These are phyloP conservation scores for Campoletis raptor DNA, from an alignment of 2,888 invertebrate species.

Conservation along the genomic window DNA sequence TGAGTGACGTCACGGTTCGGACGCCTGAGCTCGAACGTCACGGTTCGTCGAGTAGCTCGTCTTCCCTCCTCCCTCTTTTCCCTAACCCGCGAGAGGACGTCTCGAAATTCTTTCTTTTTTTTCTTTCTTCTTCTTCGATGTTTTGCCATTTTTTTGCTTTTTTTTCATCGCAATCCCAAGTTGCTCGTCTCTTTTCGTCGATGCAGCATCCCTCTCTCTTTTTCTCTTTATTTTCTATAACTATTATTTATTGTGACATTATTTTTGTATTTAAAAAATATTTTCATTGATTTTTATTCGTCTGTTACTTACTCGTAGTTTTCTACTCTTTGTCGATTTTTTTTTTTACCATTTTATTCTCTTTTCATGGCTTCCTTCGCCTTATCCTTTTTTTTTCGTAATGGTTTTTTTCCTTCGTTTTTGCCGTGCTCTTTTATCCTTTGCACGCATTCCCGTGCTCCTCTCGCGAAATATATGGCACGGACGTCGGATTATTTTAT, in stretches of 20 bases:
- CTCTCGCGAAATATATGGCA: slow-evolving; percentile 33
- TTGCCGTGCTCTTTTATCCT: not conserved
- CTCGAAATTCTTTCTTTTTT: slow-evolving; percentile 59
- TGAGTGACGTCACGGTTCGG: slow-evolving; percentile 83
- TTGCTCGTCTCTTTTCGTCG: not conserved
- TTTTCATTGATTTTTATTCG: not conserved
- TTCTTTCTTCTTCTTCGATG: slow-evolving; percentile 29
- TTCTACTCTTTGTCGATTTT: not conserved
- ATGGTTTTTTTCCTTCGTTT: not conserved
- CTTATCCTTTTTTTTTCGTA: not conserved
- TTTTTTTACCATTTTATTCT: not conserved
- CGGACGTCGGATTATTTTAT: slow-evolving; percentile 38
- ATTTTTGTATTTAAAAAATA: too few relatives aligned
- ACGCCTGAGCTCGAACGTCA: slow-evolving; percentile 75
- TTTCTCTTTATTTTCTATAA: not conserved
- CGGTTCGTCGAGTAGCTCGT: slow-evolving; percentile 72
- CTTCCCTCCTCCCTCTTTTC: not conserved
- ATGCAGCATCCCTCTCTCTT: not conserved
- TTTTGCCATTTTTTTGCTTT: slow-evolving; percentile 1
- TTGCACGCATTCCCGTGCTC: slow-evolving; percentile 42
- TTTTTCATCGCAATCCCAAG: not conserved
- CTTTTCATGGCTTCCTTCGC: not conserved
- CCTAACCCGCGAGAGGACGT: slow-evolving; percentile 50
- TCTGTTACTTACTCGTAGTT: not conserved
- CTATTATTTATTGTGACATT: not conserved